A percentile compares a stretch with the other conserved stretches of the same genome.
Evolutionary conservation across 35 echinoderm and acorn worm genomes (phyloP).

Genomic region (Lytechinus pictus): DNA sequence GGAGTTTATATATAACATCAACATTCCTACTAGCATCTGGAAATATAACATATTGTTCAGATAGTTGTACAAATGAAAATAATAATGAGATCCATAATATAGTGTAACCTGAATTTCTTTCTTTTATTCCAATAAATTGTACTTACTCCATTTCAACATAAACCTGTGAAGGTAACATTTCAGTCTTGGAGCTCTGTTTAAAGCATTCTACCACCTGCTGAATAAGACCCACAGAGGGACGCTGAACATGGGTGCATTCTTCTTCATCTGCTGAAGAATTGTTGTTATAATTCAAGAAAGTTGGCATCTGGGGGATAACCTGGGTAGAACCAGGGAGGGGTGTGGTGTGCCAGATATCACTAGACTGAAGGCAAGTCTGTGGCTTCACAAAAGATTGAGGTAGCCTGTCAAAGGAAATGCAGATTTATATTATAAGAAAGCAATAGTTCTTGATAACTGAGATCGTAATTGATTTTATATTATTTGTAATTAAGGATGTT

Average conservation of each 20-base stretch:
- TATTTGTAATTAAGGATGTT: no score
- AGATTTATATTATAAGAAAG: no score
- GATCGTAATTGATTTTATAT: no score
- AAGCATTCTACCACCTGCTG: slow-evolving; percentile 78
- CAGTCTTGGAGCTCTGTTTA: slow-evolving; percentile 60
- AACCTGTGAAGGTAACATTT: slow-evolving; percentile 85
- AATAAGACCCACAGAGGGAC: slow-evolving; percentile 63
- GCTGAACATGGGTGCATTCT: background rate
- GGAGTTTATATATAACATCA: no score
- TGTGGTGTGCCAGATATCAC: background rate
- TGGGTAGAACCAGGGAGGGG: background rate
- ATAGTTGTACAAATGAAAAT: no score
- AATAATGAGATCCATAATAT: no score
- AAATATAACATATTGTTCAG: no score
- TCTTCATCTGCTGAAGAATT: background rate
- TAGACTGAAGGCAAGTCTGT: background rate
- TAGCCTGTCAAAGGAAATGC: background rate
- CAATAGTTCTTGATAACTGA: no score
- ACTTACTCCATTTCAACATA: slow-evolving; percentile 84
- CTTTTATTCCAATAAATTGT: background rate
- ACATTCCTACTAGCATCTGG: no score
- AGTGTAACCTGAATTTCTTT: background rate
- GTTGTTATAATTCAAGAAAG: slow-evolving; percentile 41
- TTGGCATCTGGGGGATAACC: slow-evolving; percentile 20
- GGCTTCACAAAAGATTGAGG: background rate